Conservation (phyloP, 2,797 vertebrate species). For the Dallia pectoralis region DNA sequence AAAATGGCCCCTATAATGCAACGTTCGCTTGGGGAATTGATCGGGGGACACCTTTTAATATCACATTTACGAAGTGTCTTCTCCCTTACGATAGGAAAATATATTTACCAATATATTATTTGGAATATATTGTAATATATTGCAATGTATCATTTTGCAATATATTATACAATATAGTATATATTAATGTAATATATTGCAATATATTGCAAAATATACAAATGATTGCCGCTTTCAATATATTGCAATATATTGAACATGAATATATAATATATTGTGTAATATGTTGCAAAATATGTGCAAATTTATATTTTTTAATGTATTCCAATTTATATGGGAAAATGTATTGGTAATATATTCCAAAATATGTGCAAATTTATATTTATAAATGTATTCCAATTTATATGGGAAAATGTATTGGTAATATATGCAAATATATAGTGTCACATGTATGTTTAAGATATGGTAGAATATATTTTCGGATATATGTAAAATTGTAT, state of each 20-base stretch:
- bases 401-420: conserved; percentile 4
- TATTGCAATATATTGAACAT: background rate
- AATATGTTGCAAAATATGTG: no score
- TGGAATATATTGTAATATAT: no score
- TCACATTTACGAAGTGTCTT: conserved; percentile 57
- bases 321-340: no score
- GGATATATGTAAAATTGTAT: conserved; percentile 5
- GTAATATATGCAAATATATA: conserved; percentile 4
- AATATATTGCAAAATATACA: no score
- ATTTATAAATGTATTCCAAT: conserved; percentile 14
- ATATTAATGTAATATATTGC: no score
- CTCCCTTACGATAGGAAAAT: background rate
- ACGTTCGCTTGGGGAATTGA: conserved; percentile 59
- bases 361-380: no score
- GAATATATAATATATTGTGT: conserved; percentile 3
- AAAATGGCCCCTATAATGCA: conserved; percentile 62
- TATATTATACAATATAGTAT: no score
- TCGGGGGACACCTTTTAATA: conserved; percentile 65
- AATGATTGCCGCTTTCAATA: no score
- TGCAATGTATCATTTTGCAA: no score
- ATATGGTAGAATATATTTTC: conserved; percentile 12
- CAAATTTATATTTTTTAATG: no score
- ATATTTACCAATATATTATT: no score
- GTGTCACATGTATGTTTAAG: background rate
- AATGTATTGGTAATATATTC: no score